phyloP scores from a whole-genome alignment of 2,888 invertebrate genomes.

The Sarcophaga variegata region DNA sequence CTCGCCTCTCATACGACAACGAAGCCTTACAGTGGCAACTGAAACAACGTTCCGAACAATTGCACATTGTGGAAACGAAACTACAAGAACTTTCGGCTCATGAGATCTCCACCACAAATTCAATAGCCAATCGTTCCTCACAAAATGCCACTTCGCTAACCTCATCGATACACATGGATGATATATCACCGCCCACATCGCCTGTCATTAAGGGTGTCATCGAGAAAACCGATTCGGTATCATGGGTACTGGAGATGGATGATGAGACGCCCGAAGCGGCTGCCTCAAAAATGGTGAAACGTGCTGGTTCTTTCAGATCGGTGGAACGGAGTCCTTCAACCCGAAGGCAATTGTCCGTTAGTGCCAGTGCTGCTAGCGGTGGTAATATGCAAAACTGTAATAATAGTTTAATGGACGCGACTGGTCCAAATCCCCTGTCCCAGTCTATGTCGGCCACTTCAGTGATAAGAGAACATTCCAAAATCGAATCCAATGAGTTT shows the following conservation, averaged over 20 bases:
- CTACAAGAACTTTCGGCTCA: constrained; percentile 76
- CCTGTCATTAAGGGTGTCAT: constrained; percentile 92
- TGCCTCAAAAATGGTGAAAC: constrained; percentile 87
- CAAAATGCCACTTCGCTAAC: constrained; percentile 63
- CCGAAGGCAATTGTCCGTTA: constrained; percentile 81
- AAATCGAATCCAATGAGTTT: constrained; percentile 75
- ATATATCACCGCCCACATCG: constrained; percentile 84
- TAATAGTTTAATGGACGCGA: constrained; percentile 64
- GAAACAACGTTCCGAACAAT: constrained; percentile 90
- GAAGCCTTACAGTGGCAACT: constrained; percentile 95
- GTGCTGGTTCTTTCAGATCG: constrained; percentile 86
- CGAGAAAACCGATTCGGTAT: constrained; percentile 92
- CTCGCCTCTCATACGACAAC: constrained; percentile 90
- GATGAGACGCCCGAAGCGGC: constrained; percentile 88
- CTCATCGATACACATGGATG: constrained; percentile 66
- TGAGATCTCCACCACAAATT: constrained; percentile 65
- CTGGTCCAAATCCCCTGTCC: constrained; percentile 78
- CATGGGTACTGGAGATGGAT: constrained; percentile 92
- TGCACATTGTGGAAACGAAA: constrained; percentile 77
- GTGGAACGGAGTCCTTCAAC: constrained; percentile 79
- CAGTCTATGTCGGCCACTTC: constrained; percentile 84
- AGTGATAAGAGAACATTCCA: constrained; percentile 80
- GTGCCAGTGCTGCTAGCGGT: constrained; percentile 69
- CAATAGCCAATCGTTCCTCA: constrained; percentile 69
- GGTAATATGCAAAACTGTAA: constrained; percentile 58